Evolutionary conservation across 92 coral and sea anemone genomes (phyloP), one percentile per base, ranked within the genome.

Genomic region (Umimayanthus kanabou): DNA sequence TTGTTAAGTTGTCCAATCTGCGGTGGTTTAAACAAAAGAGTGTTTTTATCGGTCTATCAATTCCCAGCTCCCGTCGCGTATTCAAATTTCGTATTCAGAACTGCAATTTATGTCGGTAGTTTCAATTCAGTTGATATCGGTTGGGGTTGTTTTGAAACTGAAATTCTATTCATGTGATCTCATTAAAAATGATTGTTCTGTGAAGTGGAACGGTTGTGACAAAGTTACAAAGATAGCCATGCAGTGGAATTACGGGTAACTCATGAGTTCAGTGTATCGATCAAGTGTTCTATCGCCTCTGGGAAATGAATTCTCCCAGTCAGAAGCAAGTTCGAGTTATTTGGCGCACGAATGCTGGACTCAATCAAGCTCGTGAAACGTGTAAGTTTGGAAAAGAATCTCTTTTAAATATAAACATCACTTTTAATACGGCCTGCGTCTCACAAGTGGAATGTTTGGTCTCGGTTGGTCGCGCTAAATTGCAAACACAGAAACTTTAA

Each of bases 321-420:
- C 45, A 70, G 28, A 83, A 18, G 65, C 87, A 83, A 83, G 77
- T 70, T 45, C 87, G 87, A 5, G 76, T 83, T 83, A 39, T 83
- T 83, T 83, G 87, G 87, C 87, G 87, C 47, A 83, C 87, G 0
- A 83, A 83, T 55, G 87, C 77, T n/a, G 78, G 77, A 71, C 76
- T 83, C 65, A 47, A 49, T 43, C 39, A 25, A 45, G 78, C 23
- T 43, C n/a, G 16, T 16, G 79, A 83, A 53, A 83, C 87, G 43
- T 50, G 87, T 83, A 83, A 83, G 87, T 82, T 83, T 83, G 2
- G 39, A 28, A 30, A 0, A 28, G 61, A 70, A 47, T 47, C 39
- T 30, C 45, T 53, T 18, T n/a, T n/a, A n/a, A 37, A 1, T 5
- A 6, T 4, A 25, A 61, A 0, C 37, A 33, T 33, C 37, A 33